Evolutionary conservation across 1,140 invertebrate species (phyloP).

Genomic region (Mercenaria mercenaria): DNA sequence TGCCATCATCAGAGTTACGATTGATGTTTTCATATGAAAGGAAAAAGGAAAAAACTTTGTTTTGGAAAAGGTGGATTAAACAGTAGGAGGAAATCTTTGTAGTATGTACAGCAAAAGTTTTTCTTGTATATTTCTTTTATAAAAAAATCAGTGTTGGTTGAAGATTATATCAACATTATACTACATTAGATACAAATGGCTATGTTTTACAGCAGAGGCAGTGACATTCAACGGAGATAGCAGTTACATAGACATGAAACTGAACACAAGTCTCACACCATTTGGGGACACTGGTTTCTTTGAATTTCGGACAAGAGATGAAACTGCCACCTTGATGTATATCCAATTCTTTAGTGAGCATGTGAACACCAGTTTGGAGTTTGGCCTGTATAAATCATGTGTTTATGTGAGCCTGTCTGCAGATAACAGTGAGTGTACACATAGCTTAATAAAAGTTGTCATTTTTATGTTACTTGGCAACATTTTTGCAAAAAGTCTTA

Average conservation of each 20-base stretch:
- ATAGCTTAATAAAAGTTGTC: not conserved
- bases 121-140: too few species aligned
- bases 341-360: slow-evolving; percentile 64
- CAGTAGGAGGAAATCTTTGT: too few species aligned
- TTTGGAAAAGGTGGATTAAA: too few species aligned
- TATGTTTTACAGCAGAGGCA: slow-evolving; percentile 45
- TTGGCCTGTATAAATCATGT: slow-evolving; percentile 38
- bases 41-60: too few species aligned
- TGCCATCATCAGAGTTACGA: too few species aligned
- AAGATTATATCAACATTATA: too few species aligned
- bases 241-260: slow-evolving; percentile 70
- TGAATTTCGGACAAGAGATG: slow-evolving; percentile 74
- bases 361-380: slow-evolving; percentile 45
- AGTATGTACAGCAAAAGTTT: too few species aligned
- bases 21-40: too few species aligned
- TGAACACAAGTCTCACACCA: slow-evolving; percentile 71
- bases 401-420: slow-evolving; percentile 27
- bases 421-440: not conserved
- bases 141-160: too few species aligned
- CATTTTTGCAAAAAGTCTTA: too few species aligned
- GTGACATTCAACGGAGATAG: slow-evolving; percentile 74
- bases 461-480: too few species aligned
- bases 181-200: too few species aligned
- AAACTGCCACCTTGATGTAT: slow-evolving; percentile 71
- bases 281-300: slow-evolving; percentile 75